Conservation (phyloP, 2,113 vertebrate species). For the Hippocampus mohnikei region DNA sequence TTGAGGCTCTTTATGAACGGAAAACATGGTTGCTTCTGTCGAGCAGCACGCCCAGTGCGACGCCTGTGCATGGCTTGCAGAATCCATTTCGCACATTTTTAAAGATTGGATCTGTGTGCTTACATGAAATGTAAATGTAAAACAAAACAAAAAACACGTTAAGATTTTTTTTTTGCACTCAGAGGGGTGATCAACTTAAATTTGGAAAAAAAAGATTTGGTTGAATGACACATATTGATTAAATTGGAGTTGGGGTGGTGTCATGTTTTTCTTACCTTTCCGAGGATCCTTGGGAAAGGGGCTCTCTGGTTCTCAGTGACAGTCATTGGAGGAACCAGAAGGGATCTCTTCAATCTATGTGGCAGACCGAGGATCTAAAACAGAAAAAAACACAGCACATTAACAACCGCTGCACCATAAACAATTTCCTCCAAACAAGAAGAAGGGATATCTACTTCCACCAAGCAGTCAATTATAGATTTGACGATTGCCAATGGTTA, state of each 20-base stretch:
- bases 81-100: background rate
- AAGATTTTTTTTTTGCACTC: background rate
- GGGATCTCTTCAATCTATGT: constrained; percentile 83
- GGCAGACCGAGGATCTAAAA: constrained; percentile 76
- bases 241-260: background rate
- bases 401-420: background rate
- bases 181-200: background rate
- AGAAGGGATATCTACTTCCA: background rate
- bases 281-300: constrained; percentile 84
- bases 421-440: background rate
- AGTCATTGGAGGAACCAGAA: constrained; percentile 83
- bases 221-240: background rate
- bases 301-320: constrained; percentile 91
- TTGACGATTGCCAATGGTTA: background rate
- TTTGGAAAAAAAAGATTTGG: background rate
- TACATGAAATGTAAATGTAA: background rate
- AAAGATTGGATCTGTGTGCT: background rate
- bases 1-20: background rate
- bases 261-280: constrained; percentile 79
- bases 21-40: background rate
- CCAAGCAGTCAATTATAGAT: constrained; percentile 1
- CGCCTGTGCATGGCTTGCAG: background rate
- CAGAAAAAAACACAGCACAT: background rate
- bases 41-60: background rate
- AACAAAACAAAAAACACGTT: background rate